Base-by-base conservation (phyloP, 2,797 vertebrate species). In the Brachymystax lenok region DNA sequence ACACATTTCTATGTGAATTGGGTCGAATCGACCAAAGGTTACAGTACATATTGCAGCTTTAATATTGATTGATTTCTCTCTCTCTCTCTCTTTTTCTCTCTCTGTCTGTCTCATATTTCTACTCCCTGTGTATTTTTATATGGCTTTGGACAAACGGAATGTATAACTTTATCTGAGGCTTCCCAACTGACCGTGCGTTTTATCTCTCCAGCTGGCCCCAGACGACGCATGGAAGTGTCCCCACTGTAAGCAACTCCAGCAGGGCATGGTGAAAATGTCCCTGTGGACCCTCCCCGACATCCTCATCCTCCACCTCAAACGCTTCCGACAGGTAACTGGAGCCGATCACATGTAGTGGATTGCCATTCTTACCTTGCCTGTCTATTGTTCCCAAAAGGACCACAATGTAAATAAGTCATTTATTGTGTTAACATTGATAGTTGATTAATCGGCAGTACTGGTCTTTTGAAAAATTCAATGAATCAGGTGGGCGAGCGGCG, bases 261-360 rank as follows among this genome's bases (percentile, higher is more conserved):
- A 96, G 90, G 96, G 97, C 67, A 93, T 91, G 83, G 96, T 98
- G 86, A 97, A 98, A 92, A 95, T 98, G 89, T 97, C 96, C 77
- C 92, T 98, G 71, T 98, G 97, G 97, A 98, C 97, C 0, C 92
- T 98, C 40, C 97, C 97, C 0, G 95, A 98, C 90, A 98, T 98
- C 86, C 95, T 98, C 76, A 96, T 98, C 89, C 95, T 98, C 74
- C 97, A 98, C 82, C 95, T 98, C 52, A 98, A 98, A 83, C 94
- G 97, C 69, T 98, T 98, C 87, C 92, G 96, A 4, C 97, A 98
- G 90, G 56, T 59, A 59, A 59, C 56, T 59, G 6, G 2, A 19
- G 0, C 56, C 6, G 5, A n/a, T 10, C 17, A 5, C 56, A 2
- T 19, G 56, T 2, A 19, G 56, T n/a, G 4, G 6, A n/a, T 59